Base-by-base conservation (phyloP, 1,140 invertebrate species). In the Drosophila tsacasi region DNA sequence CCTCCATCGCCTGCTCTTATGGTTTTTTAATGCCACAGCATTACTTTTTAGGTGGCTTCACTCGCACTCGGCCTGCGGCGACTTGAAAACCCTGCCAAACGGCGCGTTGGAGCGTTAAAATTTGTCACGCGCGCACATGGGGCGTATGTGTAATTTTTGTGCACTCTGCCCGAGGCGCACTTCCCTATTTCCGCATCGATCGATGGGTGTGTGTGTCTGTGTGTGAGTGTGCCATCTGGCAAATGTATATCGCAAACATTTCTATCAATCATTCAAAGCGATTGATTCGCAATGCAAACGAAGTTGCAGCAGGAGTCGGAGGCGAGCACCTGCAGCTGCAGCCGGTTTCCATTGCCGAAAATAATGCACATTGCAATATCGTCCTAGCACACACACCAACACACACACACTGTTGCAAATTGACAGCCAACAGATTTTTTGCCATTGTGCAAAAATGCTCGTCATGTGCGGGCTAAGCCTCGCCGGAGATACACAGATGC, bases 241-340 rank as follows among this genome's bases (percentile, higher is more conserved):
- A 87, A 87, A 89, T 90, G 85, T 81, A 76, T 89, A 85, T 85
- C 69, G 59, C 77, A 85, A 89, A 89, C 81, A 90, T 89, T 89
- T 89, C 85, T 89, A 89, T 90, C 84, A 90, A 89, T 89, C 84
- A 90, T 89, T 89, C 84, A 89, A 73, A 85, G 61, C 84, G 85
- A 89, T 89, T 89, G 84, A 89, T 90, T 90, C 75, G 60, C 76
- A 87, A 87, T 87, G 83, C 83, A 86, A 86, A 79, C 83, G 59
- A 66, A 86, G 50, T 49, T 37, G 49, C 19, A 76, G 54, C 30
- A 23, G 1, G n/a, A n/a, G 52, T 23, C 13, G 49, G 54, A 10
- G 37, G n/a, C 44, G 30, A 19, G 54, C 52, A 78, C 37, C 74
- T 55, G 54, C 63, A 72, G 54, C 79, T 61, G 73, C 40, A 44